A percentile compares a stretch with the other conserved stretches of the same genome.
These are phyloP conservation scores for Apotomis capreana DNA, from an alignment of 2,888 invertebrate species.

Conservation along the genomic window DNA sequence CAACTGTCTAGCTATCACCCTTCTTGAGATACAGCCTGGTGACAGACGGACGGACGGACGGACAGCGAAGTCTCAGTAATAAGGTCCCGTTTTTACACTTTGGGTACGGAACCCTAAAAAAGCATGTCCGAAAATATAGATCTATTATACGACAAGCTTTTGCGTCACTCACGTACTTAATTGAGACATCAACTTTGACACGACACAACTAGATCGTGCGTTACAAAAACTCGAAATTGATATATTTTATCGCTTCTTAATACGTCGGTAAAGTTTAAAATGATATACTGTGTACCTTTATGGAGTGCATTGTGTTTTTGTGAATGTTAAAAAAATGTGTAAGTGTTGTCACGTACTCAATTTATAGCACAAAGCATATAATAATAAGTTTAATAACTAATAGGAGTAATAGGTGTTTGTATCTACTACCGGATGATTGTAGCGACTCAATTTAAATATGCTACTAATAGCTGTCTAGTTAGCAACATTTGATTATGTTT, in stretches of 20 bases:
- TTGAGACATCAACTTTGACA: slow-evolving; percentile 42
- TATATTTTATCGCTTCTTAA: slow-evolving; percentile 21
- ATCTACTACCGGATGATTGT: slow-evolving; percentile 26
- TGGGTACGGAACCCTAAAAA: neutral
- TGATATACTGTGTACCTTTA: neutral
- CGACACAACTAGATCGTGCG: slow-evolving; percentile 9
- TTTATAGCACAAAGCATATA: slow-evolving; percentile 26
- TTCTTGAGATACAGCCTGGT: too few relatives aligned
- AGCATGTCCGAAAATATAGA: neutral
- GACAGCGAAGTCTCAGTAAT: too few relatives aligned
- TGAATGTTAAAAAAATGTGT: slow-evolving; percentile 15
- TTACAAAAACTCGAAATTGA: slow-evolving; percentile 7
- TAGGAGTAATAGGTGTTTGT: too few relatives aligned
- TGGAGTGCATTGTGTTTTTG: slow-evolving; percentile 17
- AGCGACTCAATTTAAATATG: slow-evolving; percentile 22
- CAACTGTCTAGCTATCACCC: too few relatives aligned
- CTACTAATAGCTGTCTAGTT: slow-evolving; percentile 26
- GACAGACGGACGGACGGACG: too few relatives aligned
- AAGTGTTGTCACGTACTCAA: slow-evolving; percentile 42
- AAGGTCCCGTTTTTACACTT: too few relatives aligned
- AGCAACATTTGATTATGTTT: neutral
- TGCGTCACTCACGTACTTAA: slow-evolving; percentile 26
- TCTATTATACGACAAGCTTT: neutral
- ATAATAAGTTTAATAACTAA: slow-evolving; percentile 17
- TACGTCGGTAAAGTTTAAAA: slow-evolving; percentile 22